Base-by-base conservation (phyloP, 2,888 invertebrate species). In the Leptogaster cylindrica region DNA sequence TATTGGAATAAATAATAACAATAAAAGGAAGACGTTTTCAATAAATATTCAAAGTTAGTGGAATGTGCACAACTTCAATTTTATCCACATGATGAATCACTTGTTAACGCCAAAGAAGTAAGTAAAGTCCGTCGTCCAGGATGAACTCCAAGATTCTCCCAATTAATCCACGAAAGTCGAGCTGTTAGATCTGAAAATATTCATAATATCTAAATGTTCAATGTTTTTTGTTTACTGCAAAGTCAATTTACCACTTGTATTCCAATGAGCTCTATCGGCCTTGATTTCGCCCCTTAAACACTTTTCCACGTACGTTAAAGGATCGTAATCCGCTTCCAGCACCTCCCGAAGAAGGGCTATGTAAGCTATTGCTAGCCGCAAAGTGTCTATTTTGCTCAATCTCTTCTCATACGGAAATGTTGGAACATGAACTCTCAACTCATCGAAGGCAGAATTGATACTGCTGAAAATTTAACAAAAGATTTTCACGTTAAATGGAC, bases 391-490 rank as follows among this genome's bases (percentile, higher is more conserved):
- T 84, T 99, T 99, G 76, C 97, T 97, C 31, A 99, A 86, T 20
- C 98, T 85, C 81, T 98, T 98, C 83, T 99, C 99, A 81, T 97
- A 99, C 0, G 98, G 98, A 82, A 99, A 99, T 70, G 98, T 99
- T 55, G 99, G 99, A 75, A 99, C 97, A 84, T 97, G 97, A 74
- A 93, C 91, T 66, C 98, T 87, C 77, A 99, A 88, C 82, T 97
- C 97, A 85, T 98, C 97, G 87, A 97, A 97, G 82, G 97, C 97
- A 83, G 95, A 94, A 89, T 96, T 96, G 86, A 98, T 98, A 88
- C 96, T 97, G 90, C 93, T 93, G 89, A 86, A 89, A 83, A 79
- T 68, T 74, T 68, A 66, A 70, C 70, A 68, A 31, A 65, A 67
- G 71, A 1, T 6, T 7, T 31, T 6, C 20, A 50, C 10, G 8